Evolutionary conservation across 2,888 invertebrate species (phyloP).

Genomic region (Leucozona laternaria): DNA sequence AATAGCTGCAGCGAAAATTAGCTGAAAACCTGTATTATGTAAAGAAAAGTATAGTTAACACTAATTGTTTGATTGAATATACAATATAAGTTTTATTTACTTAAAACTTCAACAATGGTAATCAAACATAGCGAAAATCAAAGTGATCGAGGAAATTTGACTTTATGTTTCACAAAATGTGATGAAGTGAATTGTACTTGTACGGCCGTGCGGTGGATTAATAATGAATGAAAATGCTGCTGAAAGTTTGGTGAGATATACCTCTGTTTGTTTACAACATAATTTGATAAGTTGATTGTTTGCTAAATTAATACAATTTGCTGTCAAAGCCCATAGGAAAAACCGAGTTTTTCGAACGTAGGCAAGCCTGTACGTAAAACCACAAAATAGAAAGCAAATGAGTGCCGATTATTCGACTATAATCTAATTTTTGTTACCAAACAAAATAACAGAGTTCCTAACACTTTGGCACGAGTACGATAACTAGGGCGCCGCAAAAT

Average conservation of each 20-base stretch:
- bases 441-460: too few species aligned
- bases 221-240: constrained; percentile 84
- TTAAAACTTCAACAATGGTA: constrained; percentile 32
- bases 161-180: constrained; percentile 43
- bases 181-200: constrained; percentile 40
- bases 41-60: not conserved
- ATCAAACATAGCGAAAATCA: constrained; percentile 14
- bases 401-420: too few species aligned
- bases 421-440: too few species aligned
- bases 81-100: too few species aligned
- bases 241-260: constrained; percentile 83
- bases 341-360: too few species aligned
- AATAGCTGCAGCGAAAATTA: not conserved
- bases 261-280: not conserved
- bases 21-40: constrained; percentile 1
- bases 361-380: too few species aligned
- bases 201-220: constrained; percentile 63
- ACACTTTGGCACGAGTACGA: too few species aligned
- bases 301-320: too few species aligned
- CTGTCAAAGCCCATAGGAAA: too few species aligned
- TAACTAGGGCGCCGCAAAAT: too few species aligned
- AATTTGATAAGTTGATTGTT: too few species aligned
- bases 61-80: not conserved
- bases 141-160: not conserved
- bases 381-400: too few species aligned